Evolutionary conservation across 1,140 invertebrate genomes (phyloP), one percentile per base, ranked within the genome.

Genomic region (Ectropis grisescens): DNA sequence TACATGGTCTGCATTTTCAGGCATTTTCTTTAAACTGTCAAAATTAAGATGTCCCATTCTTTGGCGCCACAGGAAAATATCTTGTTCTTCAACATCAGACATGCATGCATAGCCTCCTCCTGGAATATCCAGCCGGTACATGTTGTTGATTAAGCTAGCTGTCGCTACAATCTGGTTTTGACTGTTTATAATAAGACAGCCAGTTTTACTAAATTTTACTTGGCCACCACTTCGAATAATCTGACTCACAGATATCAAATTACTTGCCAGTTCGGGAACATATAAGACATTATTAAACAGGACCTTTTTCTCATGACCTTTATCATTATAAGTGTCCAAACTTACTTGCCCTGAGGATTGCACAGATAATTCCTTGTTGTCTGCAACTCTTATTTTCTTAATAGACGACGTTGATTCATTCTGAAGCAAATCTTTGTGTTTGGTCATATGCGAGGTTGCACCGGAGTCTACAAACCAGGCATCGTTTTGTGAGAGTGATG

Each of bases 1-100:
- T 28, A 52, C 39, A 16, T 34, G 6, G 5, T 35, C 36, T 13
- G 41, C 45, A 14, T 39, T 43, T 25, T 53, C 46, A 11, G 11
- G 1, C 12, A 49, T 16, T 44, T 50, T 51, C 12, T 60, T 46
- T 22, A 55, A 24, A 13, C 34, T 43, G 3, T 50, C 7, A 29
- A 50, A 58, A 33, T 67, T 57, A n/a, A 58, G 22, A 23, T 60
- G 58, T 6, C 52, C 48, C 38, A 66, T 52, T 29, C 50, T 35
- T 37, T 51, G 45, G 15, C 58, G 51, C 50, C 54, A 46, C n/a
- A 55, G 26, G 29, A 16, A 51, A 8, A 24, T 13, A 41, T 57
- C 37, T 32, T 48, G 14, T 11, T 47, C 36, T 19, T 29, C 11
- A 47, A 49, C 38, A 42, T 48, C 43, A 7, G 47, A 47, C n/a